phyloP scores from a whole-genome alignment of 92 coral and sea anemone species.

The Umimayanthus chanpuru region DNA sequence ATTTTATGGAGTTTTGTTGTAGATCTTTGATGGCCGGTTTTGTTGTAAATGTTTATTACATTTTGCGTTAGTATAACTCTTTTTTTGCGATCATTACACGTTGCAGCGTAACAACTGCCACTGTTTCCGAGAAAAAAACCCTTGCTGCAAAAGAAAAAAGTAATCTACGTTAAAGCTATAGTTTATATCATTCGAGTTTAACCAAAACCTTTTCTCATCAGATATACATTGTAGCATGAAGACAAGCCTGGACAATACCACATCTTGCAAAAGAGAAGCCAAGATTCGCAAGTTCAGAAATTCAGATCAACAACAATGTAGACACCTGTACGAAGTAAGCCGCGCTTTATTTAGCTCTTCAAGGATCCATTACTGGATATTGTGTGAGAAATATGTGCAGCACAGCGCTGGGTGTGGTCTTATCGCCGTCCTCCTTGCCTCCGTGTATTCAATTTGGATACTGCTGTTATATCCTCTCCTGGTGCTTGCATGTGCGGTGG shows the following conservation, averaged over 20 bases:
- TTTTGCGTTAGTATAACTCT: no score
- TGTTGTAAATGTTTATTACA: no score
- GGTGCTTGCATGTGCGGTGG: slow-evolving; percentile 45
- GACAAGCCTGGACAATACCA: background rate
- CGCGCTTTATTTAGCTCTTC: slow-evolving; percentile 13
- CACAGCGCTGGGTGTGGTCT: background rate
- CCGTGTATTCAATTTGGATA: background rate
- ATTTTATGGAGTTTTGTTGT: no score
- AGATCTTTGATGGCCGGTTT: no score
- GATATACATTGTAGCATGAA: background rate
- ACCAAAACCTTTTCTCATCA: no score
- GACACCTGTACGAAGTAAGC: slow-evolving; percentile 33
- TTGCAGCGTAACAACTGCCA: no score
- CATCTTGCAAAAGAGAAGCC: background rate
- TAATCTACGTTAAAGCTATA: no score
- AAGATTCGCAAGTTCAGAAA: slow-evolving; percentile 56
- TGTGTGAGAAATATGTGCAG: background rate
- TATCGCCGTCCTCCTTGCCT: background rate
- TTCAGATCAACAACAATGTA: slow-evolving; percentile 53
- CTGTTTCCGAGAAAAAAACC: no score
- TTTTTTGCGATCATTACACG: no score
- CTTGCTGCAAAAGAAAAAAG: no score
- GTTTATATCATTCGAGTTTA: no score
- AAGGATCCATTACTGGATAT: slow-evolving; percentile 34
- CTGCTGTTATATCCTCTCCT: background rate